Base-by-base conservation (phyloP, 2,888 invertebrate genomes). In the Gymnocheta viridis region DNA sequence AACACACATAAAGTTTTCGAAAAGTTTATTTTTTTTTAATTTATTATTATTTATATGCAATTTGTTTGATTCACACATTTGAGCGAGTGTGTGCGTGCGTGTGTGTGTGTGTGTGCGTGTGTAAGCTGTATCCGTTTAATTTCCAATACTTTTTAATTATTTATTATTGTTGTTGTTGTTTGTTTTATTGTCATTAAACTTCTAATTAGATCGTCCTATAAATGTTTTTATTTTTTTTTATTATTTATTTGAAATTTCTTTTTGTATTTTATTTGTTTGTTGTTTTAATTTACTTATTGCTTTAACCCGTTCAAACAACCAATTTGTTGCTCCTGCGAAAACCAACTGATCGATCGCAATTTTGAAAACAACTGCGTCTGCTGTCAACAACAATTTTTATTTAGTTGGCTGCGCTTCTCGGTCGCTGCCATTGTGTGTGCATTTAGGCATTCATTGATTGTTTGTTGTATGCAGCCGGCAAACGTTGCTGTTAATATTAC, bases 321-420 rank as follows among this genome's bases (percentile, higher is more conserved):
- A 82, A 83, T 85, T 81, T 83, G 83, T 83, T 73, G 81, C 85
- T 81, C 82, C 85, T 81, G 81, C 83, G 77, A 81, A 85, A 85
- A 66, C 81, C 80, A 85, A 85, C 85, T 85, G 83, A 85, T 81
- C 81, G 85, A 85, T 85, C 85, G 85, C 72, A 85, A 82, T 81
- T 84, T 84, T 78, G 62, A 84, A 84, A 79, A 76, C 70, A 67
- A 85, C 76, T 76, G 79, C 82, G 82, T 76, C 74, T 79, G 82
- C 80, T 74, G 74, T 74, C 79, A 67, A 66, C 79, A 85, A 76
- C 85, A 82, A 66, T 83, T 80, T 78, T 77, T 67, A 67, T 74
- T 84, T 67, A 66, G 76, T 54, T 66, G 64, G 58, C 72, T 76
- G 79, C 47, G 56, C 35, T 56, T 56, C 62, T 64, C 79, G 49